phyloP scores from a whole-genome alignment of 2,113 vertebrate species.

The Nerophis lumbriciformis region DNA sequence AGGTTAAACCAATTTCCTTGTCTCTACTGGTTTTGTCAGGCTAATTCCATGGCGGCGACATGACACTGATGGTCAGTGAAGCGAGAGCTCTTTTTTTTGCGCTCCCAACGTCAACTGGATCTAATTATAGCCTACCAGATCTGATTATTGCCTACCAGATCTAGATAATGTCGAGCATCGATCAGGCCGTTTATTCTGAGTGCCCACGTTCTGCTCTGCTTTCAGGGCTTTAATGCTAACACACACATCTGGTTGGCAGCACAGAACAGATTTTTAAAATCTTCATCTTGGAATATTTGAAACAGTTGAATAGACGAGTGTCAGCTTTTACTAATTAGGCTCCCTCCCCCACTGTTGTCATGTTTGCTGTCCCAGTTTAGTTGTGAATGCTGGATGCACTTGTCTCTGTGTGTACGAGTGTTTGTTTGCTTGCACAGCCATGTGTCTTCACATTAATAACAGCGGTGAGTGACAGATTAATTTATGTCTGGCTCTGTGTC shows the following conservation, averaged over 20 bases:
- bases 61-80: constrained; percentile 41
- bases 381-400: constrained; percentile 37
- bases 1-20: constrained; percentile 70
- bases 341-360: constrained; percentile 50
- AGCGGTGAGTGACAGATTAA: constrained; percentile 95
- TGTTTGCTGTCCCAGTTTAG: constrained; percentile 66
- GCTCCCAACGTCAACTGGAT: constrained; percentile 50
- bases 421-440: constrained; percentile 35
- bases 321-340: constrained; percentile 43
- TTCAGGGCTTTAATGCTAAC: constrained; percentile 29
- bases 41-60: constrained; percentile 33
- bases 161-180: constrained; percentile 67
- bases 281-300: constrained; percentile 36
- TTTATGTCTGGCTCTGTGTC: constrained; percentile 93
- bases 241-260: no score
- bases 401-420: constrained; percentile 27
- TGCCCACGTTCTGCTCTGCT: constrained; percentile 46
- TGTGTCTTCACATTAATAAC: constrained; percentile 68
- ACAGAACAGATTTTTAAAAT: neutral
- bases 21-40: constrained; percentile 59
- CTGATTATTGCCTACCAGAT: constrained; percentile 66
- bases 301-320: constrained; percentile 29
- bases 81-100: constrained; percentile 41
- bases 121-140: constrained; percentile 66
- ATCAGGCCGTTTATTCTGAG: constrained; percentile 65